phyloP scores from a whole-genome alignment of 2,113 vertebrate species.

The Cheilinus undulatus region DNA sequence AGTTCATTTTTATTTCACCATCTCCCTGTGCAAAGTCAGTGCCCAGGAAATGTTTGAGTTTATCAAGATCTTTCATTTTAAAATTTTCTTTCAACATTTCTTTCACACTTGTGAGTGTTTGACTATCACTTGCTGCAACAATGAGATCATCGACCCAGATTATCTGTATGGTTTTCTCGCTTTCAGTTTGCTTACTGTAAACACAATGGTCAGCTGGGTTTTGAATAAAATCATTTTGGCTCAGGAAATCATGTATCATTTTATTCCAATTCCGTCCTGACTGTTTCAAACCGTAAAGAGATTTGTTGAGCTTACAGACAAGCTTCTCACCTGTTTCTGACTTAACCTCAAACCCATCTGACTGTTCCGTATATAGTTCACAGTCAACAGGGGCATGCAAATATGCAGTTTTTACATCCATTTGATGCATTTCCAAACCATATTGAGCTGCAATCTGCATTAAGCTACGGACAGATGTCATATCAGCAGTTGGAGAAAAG shows the following conservation, averaged over 20 bases:
- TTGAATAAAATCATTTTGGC: not conserved
- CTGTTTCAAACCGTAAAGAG: not conserved
- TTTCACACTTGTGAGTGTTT: too few species aligned
- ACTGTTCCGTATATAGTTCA: not conserved
- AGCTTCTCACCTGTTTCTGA: not conserved
- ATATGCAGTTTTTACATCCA: slow-evolving; percentile 1
- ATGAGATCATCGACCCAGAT: too few species aligned
- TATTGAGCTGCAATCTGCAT: not conserved
- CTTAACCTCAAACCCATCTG: not conserved
- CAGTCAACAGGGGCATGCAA: not conserved
- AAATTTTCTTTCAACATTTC: too few species aligned
- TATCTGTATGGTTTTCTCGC: too few species aligned
- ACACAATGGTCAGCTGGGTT: too few species aligned
- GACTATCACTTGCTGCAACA: too few species aligned
- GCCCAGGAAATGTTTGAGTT: too few species aligned
- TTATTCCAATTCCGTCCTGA: not conserved
- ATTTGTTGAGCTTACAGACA: not conserved
- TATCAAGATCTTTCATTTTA: too few species aligned
- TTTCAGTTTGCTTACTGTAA: too few species aligned
- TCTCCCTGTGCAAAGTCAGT: too few species aligned
- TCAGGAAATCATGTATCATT: not conserved
- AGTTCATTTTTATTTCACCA: too few species aligned
- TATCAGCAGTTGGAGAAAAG: not conserved
- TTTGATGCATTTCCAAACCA: not conserved
- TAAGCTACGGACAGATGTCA: not conserved